Evolutionary conservation across 2,888 invertebrate genomes (phyloP), one percentile per base, ranked within the genome.

Genomic region (Capitulum mitella): DNA sequence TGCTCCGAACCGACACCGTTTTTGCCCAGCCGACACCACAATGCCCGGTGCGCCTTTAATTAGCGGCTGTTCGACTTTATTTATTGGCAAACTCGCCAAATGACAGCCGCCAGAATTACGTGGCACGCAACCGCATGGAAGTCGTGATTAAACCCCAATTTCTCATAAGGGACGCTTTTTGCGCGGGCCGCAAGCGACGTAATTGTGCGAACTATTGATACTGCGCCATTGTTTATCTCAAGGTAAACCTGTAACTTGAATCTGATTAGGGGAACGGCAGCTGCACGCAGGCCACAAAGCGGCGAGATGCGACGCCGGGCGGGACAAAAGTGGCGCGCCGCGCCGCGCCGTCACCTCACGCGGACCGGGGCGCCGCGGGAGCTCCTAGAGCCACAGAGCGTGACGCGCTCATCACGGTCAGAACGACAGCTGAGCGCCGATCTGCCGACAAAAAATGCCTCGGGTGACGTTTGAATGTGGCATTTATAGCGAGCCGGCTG

Each of bases 131-230:
- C 37, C 37, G 70, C 70, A 70, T 70, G 70, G 37, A 22, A 70
- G 70, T 14, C 32, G 37, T 70, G 26, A 70, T 70, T 70, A 34
- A 14, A 10, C 29, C 3, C 14, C 32, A 12, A n/a, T 61, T 61
- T 61, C n/a, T 61, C 61, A 51, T 51, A 51, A 22, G 61, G 61
- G 32, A 16, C 16, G 8, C 34, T 70, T 70, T 70, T 70, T 70
- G 70, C 16, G 32, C 32, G 16, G 8, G 19, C n/a, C 14, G 6
- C 2, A 3, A 6, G 70, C 37, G 29, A 22, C 6, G 22, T 70
- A 70, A 70, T 70, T 70, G 70, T 37, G 70, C 70, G 34, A 70
- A 70, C 70, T 37, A 70, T 70, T 37, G 37, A 70, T 70, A 29
- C 34, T 22, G 37, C 8, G 61, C 61, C n/a, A 32, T 37, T 32